Evolutionary conservation across 2,113 vertebrate species (phyloP), one percentile per base, ranked within the genome.

Genomic region (Chionomys nivalis): DNA sequence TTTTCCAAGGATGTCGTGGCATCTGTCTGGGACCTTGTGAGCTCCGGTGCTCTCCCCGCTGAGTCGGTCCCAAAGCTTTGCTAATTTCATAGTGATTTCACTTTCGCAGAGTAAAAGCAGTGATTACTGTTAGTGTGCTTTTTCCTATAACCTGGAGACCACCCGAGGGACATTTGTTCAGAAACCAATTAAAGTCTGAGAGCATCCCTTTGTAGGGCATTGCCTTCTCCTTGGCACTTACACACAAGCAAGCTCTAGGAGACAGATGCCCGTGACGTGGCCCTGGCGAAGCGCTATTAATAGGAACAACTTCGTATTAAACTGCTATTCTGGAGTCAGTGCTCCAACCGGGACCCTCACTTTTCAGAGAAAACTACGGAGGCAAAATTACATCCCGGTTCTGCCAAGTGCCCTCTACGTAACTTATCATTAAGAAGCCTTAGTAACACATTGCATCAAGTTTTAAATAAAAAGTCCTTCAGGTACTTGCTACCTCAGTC

Each of bases 401-500:
- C 23, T 96, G 90, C 19, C 58, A 91, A 96, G 70, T 72, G 70
- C 26, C 33, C 9, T 65, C 52, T 31, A 55, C 14, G 52, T 3
- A 68, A 89, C 1, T 52, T 63, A 58, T 7, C 68, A 82, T 90
- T 90, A 94, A n/a, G 82, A 87, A 28, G 26, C 52, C 6, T 82
- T 86, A 68, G 70, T 55, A 83, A 76, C 44, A 36, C 1, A 58
- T 58, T 52, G 26, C 5, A 28, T 11, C 65, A 16, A n/a, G 19
- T 39, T 88, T 94, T 85, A 63, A 77, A 79, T 52, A 61, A 95
- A 93, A 89, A 28, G 1, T 39, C 87, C 77, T 89, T 82, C 73
- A 90, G 14, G 49, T 31, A 68, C 36, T 66, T 73, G 55, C 21
- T 93, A 11, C 24, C 83, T 61, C 31, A 79, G 31, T 55, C 16